Conservation (phyloP, 2,113 vertebrate genomes). For the Epinephelus fuscoguttatus region DNA sequence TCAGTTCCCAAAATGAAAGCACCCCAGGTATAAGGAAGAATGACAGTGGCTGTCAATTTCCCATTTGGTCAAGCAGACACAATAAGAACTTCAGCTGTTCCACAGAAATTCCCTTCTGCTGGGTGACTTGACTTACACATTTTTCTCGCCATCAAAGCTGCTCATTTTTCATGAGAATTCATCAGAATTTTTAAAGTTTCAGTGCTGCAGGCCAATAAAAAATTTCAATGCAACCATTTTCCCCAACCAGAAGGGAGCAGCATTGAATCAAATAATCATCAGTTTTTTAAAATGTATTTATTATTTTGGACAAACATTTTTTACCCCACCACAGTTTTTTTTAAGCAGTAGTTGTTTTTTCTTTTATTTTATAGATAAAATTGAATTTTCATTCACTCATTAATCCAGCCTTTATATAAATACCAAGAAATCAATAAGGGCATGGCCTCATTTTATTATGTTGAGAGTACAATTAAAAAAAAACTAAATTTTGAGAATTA, state of each 20-base stretch:
- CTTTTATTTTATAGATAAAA: too few species aligned
- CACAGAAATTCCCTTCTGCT: neutral
- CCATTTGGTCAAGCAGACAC: neutral
- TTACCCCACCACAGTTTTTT: neutral
- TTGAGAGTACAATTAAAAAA: too few species aligned
- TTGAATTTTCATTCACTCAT: too few species aligned
- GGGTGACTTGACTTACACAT: neutral
- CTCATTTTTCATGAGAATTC: too few species aligned
- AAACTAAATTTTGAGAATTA: too few species aligned
- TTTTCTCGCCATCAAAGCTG: neutral
- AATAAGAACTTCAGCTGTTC: neutral
- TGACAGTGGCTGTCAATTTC: neutral
- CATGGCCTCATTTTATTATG: too few species aligned
- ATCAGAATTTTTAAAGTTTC: neutral
- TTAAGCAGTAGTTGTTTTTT: too few species aligned
- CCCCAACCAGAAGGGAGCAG: neutral
- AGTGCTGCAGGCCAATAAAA: neutral
- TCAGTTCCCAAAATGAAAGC: slow-evolving; percentile 38
- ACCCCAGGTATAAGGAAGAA: neutral
- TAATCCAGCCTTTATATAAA: too few species aligned
- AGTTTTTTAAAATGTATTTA: too few species aligned
- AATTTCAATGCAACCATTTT: neutral
- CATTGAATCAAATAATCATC: neutral
- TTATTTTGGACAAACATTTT: neutral
- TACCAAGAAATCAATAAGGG: too few species aligned